Evolutionary conservation across 2,888 invertebrate species (phyloP).

Genomic region (Sarcophaga subvicina): DNA sequence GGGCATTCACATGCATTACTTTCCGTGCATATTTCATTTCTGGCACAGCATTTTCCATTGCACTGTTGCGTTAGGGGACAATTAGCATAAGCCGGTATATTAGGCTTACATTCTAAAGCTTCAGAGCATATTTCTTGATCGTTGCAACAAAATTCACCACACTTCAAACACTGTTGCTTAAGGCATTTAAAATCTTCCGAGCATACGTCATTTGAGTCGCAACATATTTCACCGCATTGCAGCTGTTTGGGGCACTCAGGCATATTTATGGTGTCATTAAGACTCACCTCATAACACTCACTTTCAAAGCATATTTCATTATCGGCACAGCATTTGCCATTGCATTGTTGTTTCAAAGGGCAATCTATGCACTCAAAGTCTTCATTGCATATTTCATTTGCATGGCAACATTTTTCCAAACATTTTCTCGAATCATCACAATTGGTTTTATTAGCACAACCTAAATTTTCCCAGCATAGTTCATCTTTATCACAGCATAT

Average conservation of each 20-base stretch:
- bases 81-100: neutral
- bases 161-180: neutral
- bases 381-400: no score
- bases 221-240: neutral
- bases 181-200: neutral
- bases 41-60: conserved; percentile 15
- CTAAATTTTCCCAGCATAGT: no score
- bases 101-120: neutral
- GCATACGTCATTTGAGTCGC: neutral
- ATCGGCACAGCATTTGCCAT: conserved; percentile 15
- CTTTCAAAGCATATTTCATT: conserved; percentile 22
- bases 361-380: neutral
- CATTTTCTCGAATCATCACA: no score
- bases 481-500: no score
- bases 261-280: no score
- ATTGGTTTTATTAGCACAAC: no score
- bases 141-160: neutral
- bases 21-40: conserved; percentile 27
- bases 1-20: conserved; percentile 19
- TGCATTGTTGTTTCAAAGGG: neutral
- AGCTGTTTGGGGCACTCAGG: no score
- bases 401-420: no score
- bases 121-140: neutral
- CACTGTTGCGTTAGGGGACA: conserved; percentile 16
- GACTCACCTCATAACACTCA: neutral